Evolutionary conservation across 2,113 vertebrate species (phyloP).

Genomic region (Thymallus thymallus): DNA sequence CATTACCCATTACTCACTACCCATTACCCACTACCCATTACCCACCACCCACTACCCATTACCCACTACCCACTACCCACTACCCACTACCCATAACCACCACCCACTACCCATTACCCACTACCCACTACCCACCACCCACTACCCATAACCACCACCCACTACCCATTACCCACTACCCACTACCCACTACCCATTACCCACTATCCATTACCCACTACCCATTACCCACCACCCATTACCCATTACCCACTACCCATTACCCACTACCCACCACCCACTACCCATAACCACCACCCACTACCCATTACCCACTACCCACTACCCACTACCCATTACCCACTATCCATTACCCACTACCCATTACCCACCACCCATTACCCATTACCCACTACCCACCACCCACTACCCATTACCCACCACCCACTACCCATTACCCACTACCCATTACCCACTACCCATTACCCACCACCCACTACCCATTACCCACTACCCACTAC

Average conservation of each 20-base stretch:
- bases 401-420: background rate
- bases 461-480: background rate
- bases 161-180: too few relatives aligned
- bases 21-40: background rate
- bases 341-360: too few relatives aligned
- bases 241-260: background rate
- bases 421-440: background rate
- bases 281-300: background rate
- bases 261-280: background rate
- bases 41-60: background rate
- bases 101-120: background rate
- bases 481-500: too few relatives aligned
- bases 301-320: too few relatives aligned
- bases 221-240: background rate
- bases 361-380: background rate
- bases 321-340: background rate
- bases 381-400: background rate
- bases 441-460: background rate
- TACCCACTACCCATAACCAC: background rate
- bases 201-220: too few relatives aligned
- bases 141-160: background rate
- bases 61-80: too few relatives aligned
- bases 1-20: too few relatives aligned
- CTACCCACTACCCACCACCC: too few relatives aligned
- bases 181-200: background rate